These are phyloP conservation scores for Holacanthella duospinosa DNA, from an alignment of 2,888 invertebrate species.

Conservation along the genomic window DNA sequence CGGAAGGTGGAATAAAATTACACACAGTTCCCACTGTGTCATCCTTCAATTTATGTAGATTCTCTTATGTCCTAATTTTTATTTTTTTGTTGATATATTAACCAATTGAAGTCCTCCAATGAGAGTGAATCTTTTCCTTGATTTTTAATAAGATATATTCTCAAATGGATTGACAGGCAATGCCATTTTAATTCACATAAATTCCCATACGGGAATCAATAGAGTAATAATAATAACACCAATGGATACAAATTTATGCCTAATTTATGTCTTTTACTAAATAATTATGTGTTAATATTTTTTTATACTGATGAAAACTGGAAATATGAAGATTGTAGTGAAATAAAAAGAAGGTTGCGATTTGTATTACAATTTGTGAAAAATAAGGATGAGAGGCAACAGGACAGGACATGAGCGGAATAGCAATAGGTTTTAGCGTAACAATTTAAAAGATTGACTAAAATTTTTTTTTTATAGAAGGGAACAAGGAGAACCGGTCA, in stretches of 20 bases:
- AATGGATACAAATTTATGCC: background rate
- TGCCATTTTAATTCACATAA: background rate
- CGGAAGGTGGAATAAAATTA: background rate
- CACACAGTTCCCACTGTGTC: too few relatives aligned
- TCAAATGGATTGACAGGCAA: background rate
- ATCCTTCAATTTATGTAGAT: background rate
- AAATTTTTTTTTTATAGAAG: background rate
- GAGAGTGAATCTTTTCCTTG: too few relatives aligned
- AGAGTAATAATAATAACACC: background rate
- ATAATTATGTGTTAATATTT: background rate
- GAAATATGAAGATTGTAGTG: too few relatives aligned
- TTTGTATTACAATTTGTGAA: too few relatives aligned
- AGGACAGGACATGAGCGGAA: too few relatives aligned
- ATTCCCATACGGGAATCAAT: too few relatives aligned
- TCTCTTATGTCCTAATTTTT: background rate
- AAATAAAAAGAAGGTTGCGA: too few relatives aligned
- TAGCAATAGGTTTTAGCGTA: background rate
- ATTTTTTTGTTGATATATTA: background rate
- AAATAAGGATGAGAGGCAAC: too few relatives aligned
- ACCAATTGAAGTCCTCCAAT: too few relatives aligned
- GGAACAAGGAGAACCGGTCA: background rate
- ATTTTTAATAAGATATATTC: too few relatives aligned
- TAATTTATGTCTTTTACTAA: too few relatives aligned
- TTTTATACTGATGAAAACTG: background rate
- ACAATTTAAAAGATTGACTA: background rate